Evolutionary conservation across 2,888 invertebrate species (phyloP).

Genomic region (Gari tellinella): DNA sequence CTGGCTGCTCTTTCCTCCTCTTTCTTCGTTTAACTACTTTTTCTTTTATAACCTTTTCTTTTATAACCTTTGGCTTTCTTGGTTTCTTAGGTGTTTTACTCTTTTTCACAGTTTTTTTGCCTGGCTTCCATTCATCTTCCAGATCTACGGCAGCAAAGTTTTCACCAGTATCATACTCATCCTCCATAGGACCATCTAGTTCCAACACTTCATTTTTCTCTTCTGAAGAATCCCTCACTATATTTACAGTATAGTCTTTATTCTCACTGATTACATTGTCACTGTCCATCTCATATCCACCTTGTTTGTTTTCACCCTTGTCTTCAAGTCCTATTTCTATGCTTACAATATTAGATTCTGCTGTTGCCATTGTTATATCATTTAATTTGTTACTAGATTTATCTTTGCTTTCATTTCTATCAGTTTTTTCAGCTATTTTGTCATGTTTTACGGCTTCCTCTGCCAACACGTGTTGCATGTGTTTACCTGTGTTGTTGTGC

Average conservation of each 20-base stretch:
- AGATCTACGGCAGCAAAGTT: neutral
- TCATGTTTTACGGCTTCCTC: constrained; percentile 9
- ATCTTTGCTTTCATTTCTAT: constrained; percentile 1
- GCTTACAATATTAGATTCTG: neutral
- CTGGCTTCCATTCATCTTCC: constrained; percentile 2
- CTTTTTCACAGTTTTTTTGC: neutral
- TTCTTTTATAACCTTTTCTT: constrained; percentile 4
- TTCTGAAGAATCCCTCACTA: neutral
- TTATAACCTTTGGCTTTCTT: constrained; percentile 1
- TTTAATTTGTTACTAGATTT: neutral
- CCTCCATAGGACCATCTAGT: neutral
- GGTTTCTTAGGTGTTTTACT: neutral
- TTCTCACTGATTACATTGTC: too few relatives aligned
- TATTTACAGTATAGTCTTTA: neutral
- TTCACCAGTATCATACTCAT: neutral
- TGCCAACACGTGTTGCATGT: constrained; percentile 12
- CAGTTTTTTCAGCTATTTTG: neutral
- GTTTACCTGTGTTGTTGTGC: constrained; percentile 17
- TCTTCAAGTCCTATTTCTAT: neutral
- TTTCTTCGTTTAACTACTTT: constrained; percentile 1
- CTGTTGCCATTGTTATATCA: neutral
- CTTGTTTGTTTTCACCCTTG: neutral
- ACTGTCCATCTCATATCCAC: neutral
- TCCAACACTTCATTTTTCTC: neutral
- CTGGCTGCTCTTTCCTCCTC: constrained; percentile 1